Conservation (phyloP, 1,140 invertebrate genomes). For the Akabosia matsudoensis region DNA sequence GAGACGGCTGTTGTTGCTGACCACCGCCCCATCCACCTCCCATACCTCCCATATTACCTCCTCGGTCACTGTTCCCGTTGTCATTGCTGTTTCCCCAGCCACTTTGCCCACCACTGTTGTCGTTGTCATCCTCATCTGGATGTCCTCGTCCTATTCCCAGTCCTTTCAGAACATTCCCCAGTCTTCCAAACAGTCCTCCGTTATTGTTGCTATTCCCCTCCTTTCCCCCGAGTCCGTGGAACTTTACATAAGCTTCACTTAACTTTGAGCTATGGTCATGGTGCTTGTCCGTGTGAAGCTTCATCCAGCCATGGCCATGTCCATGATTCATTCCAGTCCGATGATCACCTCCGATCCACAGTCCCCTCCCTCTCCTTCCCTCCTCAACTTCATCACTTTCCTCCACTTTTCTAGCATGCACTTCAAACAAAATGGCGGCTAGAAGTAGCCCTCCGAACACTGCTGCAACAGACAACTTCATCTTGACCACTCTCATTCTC, state of each 20-base stretch:
- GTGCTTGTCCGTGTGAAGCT: constrained; percentile 18
- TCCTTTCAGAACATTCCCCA: constrained; percentile 7
- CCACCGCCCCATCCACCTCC: not conserved
- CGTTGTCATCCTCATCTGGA: not conserved
- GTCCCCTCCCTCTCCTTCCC: not conserved
- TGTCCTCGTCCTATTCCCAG: constrained; percentile 18
- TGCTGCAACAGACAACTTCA: not conserved
- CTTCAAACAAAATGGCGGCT: not conserved
- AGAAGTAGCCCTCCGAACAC: not conserved
- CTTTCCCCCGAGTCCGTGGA: constrained; percentile 26
- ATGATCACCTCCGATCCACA: constrained; percentile 10
- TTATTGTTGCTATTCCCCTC: not conserved
- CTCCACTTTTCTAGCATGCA: not conserved
- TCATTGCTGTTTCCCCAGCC: constrained; percentile 21
- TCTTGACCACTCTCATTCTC: not conserved
- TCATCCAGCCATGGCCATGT: constrained; percentile 32
- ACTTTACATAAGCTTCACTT: constrained; percentile 31
- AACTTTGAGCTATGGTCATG: constrained; percentile 24
- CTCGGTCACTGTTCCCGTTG: not conserved
- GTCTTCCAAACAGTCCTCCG: constrained; percentile 1
- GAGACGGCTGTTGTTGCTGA: not conserved
- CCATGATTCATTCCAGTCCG: not conserved
- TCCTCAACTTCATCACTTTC: not conserved
- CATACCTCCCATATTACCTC: not conserved
- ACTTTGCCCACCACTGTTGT: not conserved